Base-by-base conservation (phyloP, 2,113 vertebrate genomes). In the Saimiri boliviensis region DNA sequence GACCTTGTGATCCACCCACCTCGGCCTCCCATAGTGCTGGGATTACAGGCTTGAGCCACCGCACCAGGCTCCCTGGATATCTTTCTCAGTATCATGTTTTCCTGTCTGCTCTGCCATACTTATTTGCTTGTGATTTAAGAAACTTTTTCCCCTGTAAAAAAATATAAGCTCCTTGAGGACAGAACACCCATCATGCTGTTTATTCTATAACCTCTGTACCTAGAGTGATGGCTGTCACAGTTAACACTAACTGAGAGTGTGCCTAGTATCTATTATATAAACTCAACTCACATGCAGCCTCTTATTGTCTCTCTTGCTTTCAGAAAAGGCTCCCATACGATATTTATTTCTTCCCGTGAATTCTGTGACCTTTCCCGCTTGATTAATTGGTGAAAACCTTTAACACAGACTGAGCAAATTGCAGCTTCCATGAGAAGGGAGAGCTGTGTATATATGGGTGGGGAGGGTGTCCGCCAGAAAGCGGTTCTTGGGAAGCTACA, bases 201-300 rank as follows among this genome's bases (percentile, higher is more conserved):
- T 19, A 42, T 32, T 47, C 19, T 47, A 2, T 37, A 27, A 9
- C 37, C 12, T 23, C 32, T 30, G 27, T 19, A 6, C 49, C 60
- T 10, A 3, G 2, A 27, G 30, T 10, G 20, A 21, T 11, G 14
- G 5, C 2, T 1, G 47, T 37, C 60, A n/a, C 47, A 80, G 49
- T 19, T 21, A n/a, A 4, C 14, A 12, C 14, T 4, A 21, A 6
- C 1, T 0, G 21, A 27, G 25, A 73, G 32, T 2, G 2, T 58
- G 23, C 23, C 3, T 8, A 17, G 68, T 1, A 32, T 13, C 32
- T 30, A 1, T 49, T 30, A 14, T 2, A 19, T 21, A 37, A 8
- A 11, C 17, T 16, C 23, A 17, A 5, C 47, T 23, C 49, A 16
- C 52, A 17, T 3, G 6, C 5, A 11, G 49, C 37, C 37, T 45